These are phyloP conservation scores for Otolemur garnettii DNA, from an alignment of 2,113 vertebrate species.

Conservation along the genomic window DNA sequence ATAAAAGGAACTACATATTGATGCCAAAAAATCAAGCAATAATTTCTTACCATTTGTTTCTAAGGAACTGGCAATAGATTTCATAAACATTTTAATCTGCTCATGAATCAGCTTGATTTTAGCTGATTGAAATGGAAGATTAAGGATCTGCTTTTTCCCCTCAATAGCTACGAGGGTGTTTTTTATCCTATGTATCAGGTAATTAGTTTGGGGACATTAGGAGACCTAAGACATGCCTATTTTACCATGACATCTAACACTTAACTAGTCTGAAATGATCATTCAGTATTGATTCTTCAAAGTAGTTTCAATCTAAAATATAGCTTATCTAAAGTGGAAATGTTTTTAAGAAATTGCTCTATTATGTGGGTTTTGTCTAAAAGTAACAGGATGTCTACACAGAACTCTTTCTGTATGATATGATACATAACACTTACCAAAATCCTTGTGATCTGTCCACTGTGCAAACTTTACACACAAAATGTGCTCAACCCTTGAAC, in stretches of 20 bases:
- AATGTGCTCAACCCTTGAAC: not conserved
- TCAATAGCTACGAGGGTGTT: not conserved
- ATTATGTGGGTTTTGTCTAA: not conserved
- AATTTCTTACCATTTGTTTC: not conserved
- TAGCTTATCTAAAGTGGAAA: not conserved
- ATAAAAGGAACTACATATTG: not conserved
- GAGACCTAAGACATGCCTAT: not conserved
- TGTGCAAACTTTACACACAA: not conserved
- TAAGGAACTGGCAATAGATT: not conserved
- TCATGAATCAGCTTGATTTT: not conserved
- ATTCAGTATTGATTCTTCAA: not conserved
- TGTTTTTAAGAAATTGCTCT: not conserved
- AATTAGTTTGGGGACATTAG: not conserved
- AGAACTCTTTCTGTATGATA: not conserved
- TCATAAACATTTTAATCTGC: not conserved
- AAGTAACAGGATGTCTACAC: not conserved
- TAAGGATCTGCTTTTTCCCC: not conserved
- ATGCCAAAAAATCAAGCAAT: not conserved
- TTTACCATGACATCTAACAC: not conserved
- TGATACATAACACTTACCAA: not conserved
- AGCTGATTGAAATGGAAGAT: not conserved
- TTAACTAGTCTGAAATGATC: not conserved
- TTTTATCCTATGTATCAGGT: not conserved
- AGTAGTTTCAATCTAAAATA: slow-evolving; percentile 4
- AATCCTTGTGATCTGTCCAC: not conserved